phyloP scores from a whole-genome alignment of 2,113 vertebrate genomes.

The Glaucomys volans region DNA sequence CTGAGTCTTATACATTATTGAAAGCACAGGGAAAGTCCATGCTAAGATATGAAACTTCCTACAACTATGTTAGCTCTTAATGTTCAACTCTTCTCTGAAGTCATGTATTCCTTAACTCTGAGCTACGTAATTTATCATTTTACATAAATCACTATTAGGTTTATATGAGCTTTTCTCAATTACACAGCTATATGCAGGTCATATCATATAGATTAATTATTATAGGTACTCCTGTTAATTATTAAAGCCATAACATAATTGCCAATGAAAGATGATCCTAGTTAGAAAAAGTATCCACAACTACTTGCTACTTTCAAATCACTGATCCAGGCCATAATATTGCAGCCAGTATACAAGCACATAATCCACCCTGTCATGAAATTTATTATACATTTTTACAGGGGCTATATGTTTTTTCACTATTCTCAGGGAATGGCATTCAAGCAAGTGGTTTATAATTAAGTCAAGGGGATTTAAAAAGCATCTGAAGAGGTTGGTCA shows the following conservation, averaged over 20 bases:
- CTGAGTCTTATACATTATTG: not conserved
- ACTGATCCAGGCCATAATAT: not conserved
- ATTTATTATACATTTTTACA: not conserved
- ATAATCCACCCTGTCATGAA: not conserved
- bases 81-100: not conserved
- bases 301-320: not conserved
- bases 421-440: not conserved
- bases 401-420: not conserved
- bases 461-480: not conserved
- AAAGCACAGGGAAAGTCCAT: not conserved
- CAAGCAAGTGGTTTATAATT: not conserved
- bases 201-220: not conserved
- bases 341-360: no score
- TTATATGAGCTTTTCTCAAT: not conserved
- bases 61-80: not conserved
- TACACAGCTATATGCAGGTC: not conserved
- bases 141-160: not conserved
- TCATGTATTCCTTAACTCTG: not conserved
- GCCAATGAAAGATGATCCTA: not conserved
- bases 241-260: not conserved
- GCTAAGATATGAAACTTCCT: not conserved
- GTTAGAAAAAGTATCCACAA: not conserved
- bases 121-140: slow-evolving; percentile 29
- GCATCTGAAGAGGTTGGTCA: no score
- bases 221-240: not conserved